phyloP scores from a whole-genome alignment of 2,113 vertebrate genomes.

The Bufo gargarizans region DNA sequence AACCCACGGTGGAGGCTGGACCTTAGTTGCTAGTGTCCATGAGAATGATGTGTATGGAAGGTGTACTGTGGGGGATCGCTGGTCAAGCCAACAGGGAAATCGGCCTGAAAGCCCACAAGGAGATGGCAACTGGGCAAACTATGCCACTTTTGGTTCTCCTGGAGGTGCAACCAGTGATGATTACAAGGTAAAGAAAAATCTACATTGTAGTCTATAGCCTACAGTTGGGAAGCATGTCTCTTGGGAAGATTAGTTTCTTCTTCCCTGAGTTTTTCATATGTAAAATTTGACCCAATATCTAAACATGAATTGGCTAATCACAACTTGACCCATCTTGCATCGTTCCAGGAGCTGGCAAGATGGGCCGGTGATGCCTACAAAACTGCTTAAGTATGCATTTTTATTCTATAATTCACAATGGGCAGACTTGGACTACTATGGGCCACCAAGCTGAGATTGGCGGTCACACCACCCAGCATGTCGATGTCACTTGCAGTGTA shows the following conservation, averaged over 20 bases:
- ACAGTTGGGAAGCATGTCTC: background rate
- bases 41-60: conserved; percentile 69
- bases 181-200: conserved; percentile 66
- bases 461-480: no score
- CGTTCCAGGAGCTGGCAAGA: background rate
- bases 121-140: conserved; percentile 68
- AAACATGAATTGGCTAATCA: background rate
- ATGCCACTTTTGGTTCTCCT: conserved; percentile 66
- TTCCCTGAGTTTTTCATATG: background rate
- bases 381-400: no score
- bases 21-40: conserved; percentile 70
- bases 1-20: conserved; percentile 68
- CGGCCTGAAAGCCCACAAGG: conserved; percentile 57
- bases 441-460: no score
- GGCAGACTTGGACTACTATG: no score
- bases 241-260: background rate
- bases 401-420: no score
- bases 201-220: background rate
- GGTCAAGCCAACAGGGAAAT: conserved; percentile 72
- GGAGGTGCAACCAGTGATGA: conserved; percentile 67
- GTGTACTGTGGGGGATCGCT: conserved; percentile 64
- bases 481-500: no score
- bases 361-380: background rate
- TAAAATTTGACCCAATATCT: background rate
- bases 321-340: background rate